A percentile compares a stretch with the other conserved stretches of the same genome.
These are phyloP conservation scores for Nymphalis urticae DNA, from an alignment of 2,888 invertebrate genomes.

Conservation along the genomic window DNA sequence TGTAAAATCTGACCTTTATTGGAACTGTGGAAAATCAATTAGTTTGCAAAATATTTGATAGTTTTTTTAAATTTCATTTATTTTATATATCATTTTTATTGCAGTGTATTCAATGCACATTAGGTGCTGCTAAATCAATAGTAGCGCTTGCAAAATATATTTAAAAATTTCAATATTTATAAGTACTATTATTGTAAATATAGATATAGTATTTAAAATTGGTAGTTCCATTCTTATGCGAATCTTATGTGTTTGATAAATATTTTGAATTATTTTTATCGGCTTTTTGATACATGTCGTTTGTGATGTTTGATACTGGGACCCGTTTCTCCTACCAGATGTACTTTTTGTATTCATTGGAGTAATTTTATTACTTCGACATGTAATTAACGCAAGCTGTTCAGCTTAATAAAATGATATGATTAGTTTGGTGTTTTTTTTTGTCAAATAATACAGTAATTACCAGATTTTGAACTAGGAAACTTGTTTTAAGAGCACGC, in stretches of 20 bases:
- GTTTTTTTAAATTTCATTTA: background rate
- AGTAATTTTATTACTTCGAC: conserved; percentile 22
- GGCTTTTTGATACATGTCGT: conserved; percentile 44
- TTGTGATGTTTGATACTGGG: conserved; percentile 43
- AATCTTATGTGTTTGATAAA: conserved; percentile 24
- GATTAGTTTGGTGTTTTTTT: conserved; percentile 48
- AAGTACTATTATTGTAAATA: conserved; percentile 75
- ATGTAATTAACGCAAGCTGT: conserved; percentile 50
- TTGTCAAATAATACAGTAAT: too few species aligned
- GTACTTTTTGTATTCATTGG: conserved; percentile 27
- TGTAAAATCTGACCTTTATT: background rate
- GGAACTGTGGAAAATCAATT: too few species aligned
- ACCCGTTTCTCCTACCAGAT: conserved; percentile 24
- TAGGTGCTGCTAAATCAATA: background rate
- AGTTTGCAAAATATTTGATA: background rate
- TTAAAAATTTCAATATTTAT: conserved; percentile 55
- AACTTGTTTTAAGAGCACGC: too few species aligned
- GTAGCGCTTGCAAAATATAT: conserved; percentile 61
- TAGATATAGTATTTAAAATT: conserved; percentile 78
- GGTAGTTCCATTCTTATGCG: conserved; percentile 65
- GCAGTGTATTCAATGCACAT: conserved; percentile 3
- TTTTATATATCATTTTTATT: background rate
- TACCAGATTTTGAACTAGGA: too few species aligned
- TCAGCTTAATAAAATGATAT: conserved; percentile 68
- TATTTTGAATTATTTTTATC: conserved; percentile 35